Percentiles rank a stretch among this genome's conserved stretches.
phyloP scores from a whole-genome alignment of 1,140 invertebrate species.

The Bactericera cockerelli region DNA sequence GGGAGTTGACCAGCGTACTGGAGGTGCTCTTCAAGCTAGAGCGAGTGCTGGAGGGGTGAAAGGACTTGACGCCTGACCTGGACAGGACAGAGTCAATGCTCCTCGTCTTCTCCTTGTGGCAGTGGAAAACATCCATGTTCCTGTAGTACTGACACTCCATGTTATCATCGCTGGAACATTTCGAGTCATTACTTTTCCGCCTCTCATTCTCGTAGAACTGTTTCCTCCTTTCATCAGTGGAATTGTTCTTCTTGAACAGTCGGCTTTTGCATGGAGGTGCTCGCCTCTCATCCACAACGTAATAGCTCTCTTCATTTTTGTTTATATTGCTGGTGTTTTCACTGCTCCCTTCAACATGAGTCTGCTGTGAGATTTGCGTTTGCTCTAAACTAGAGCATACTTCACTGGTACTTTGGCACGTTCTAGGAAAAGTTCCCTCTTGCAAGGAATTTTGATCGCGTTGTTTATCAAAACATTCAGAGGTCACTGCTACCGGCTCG shows the following conservation, averaged over 20 bases:
- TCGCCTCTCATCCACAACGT: no score
- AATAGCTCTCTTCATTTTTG: neutral
- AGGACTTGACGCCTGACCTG: neutral
- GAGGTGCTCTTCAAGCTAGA: conserved; percentile 25
- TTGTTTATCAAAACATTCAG: neutral
- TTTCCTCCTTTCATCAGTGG: neutral
- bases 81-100: neutral
- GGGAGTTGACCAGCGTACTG: conserved; percentile 39
- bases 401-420: neutral
- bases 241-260: neutral
- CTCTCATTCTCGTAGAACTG: conserved; percentile 4
- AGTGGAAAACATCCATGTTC: neutral
- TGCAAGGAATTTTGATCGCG: neutral
- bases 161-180: neutral
- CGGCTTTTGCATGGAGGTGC: neutral
- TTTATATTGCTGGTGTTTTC: neutral
- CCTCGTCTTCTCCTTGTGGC: neutral
- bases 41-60: conserved; percentile 17
- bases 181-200: conserved; percentile 3
- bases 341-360: neutral
- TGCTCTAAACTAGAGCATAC: no score
- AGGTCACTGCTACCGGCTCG: neutral
- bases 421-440: neutral
- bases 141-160: neutral
- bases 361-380: neutral